Base-by-base conservation (phyloP, 64 coral and sea anemone species). In the Trachythela sp. region DNA sequence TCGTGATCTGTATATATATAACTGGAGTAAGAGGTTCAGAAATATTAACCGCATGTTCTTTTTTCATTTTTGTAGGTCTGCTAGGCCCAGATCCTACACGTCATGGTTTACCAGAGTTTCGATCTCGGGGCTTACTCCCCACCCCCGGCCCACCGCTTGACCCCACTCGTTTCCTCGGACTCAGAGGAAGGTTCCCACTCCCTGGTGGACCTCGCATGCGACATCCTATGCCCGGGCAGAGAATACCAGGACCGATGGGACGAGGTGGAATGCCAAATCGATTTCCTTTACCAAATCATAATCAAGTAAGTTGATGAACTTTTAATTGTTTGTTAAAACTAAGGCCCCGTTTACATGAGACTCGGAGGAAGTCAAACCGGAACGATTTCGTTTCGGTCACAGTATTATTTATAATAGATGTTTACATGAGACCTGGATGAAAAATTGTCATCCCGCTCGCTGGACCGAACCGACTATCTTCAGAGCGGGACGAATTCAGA, bases 201-300 rank as follows among this genome's bases (percentile, higher is more conserved):
- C 32, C 75, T 13, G 75, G 75, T 39, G 75, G 75, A 37, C 75
- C 75, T 37, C 75, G 37, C 13, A 80, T 80, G 2, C 75, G 75
- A 36, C 75, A 80, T 36, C 75, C 75, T 37, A 80, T 80, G 75
- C 75, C 75, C 2, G 75, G 75, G 34, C 75, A 80, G 31, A 80
- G 75, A 80, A 80, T 80, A 8, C 75, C 75, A 10, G 75, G 75
- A 36, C 56, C 56, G 6, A 36, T 80, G 75, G 75, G 75, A 9
- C 75, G 75, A 2, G 75, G 33, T 0, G 75, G 75, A 35, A 36
- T 80, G 75, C 31, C 37, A 10, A 80, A 80, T 39, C 31, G 75
- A 7, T 80, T 80, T 80, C 75, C 31, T 37, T 35, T 35, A 35
- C 75, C 75, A 13, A 39, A 80, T 37, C 33, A 39, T 9, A 80